phyloP scores from a whole-genome alignment of 2,113 vertebrate species.

The Benitochromis conjunctus region DNA sequence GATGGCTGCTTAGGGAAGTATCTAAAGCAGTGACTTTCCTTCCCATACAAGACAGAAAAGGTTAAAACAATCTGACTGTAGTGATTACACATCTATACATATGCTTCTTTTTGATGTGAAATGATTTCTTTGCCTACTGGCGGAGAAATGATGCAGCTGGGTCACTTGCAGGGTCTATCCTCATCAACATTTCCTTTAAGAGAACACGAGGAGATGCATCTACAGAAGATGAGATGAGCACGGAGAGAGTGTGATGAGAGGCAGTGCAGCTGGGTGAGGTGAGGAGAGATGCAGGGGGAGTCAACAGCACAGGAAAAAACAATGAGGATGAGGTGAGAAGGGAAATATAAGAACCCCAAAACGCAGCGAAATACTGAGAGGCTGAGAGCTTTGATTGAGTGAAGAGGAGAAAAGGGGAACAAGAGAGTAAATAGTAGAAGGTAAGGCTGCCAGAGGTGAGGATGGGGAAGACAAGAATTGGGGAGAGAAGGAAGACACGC shows the following conservation, averaged over 20 bases:
- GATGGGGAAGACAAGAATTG: not conserved
- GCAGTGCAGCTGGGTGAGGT: not conserved
- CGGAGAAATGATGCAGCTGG: not conserved
- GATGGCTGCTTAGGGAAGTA: not conserved
- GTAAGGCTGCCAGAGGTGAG: not conserved
- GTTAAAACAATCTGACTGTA: not conserved
- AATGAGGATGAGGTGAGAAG: not conserved
- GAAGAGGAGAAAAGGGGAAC: not conserved
- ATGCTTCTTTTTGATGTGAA: not conserved
- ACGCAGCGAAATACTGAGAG: not conserved
- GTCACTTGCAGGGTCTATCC: not conserved
- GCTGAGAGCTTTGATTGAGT: constrained; percentile 2
- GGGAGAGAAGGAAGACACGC: not conserved
- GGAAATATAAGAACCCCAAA: not conserved
- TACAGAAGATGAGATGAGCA: not conserved
- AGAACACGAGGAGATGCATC: not conserved
- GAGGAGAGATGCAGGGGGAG: not conserved
- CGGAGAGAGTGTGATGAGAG: not conserved
- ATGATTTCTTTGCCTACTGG: not conserved
- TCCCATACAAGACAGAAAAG: not conserved
- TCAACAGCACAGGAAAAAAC: constrained; percentile 12
- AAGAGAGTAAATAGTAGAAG: constrained; percentile 5
- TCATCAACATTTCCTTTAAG: not conserved
- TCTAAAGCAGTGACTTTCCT: not conserved
- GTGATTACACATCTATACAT: not conserved